Evolutionary conservation across 2,113 vertebrate species (phyloP).

Genomic region (Piprites chloris): DNA sequence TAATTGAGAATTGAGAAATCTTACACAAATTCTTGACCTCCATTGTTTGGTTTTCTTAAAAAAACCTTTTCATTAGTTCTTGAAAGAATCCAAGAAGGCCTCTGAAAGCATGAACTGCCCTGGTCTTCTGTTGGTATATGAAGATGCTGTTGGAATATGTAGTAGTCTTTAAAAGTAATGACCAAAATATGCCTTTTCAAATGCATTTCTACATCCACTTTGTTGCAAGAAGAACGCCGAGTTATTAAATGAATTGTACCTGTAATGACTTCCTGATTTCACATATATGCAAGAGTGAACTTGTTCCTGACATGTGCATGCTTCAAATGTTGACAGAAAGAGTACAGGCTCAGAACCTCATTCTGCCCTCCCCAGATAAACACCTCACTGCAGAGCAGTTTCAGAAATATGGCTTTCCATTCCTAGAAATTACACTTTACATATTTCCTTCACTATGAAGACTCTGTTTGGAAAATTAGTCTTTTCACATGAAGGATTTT

Average conservation of each 20-base stretch:
- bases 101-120: background rate
- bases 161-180: background rate
- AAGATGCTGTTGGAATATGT: background rate
- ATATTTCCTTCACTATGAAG: background rate
- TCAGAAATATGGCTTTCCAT: background rate
- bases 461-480: background rate
- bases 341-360: background rate
- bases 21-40: background rate
- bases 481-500: background rate
- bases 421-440: background rate
- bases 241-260: background rate
- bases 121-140: background rate
- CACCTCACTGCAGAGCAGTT: background rate
- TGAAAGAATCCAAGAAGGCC: background rate
- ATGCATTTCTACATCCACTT: background rate
- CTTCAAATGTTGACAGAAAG: background rate
- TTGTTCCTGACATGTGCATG: background rate
- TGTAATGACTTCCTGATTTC: background rate
- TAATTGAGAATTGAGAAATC: background rate
- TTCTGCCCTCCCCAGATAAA: background rate
- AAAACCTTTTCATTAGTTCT: background rate
- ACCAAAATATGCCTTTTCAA: background rate
- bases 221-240: background rate
- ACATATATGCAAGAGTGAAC: background rate
- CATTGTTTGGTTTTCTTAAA: background rate